Base-by-base conservation (phyloP, 2,797 vertebrate genomes). In the Lophius americanus region DNA sequence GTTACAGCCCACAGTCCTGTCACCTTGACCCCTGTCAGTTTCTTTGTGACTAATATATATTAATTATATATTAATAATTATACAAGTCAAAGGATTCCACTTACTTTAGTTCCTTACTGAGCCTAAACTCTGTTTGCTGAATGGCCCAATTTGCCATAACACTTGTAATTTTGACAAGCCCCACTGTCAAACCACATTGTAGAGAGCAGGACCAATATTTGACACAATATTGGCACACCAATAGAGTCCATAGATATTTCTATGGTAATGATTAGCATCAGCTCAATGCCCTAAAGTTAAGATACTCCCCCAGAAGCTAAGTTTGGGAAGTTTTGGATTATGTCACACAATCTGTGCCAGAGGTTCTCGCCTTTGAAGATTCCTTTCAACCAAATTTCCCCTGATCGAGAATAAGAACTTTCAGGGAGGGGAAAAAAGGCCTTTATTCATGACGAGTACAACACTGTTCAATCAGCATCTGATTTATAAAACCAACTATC, bases 71-170 rank as follows among this genome's bases (percentile, higher is more conserved):
- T 23, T 23, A 23, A 23, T 23, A 23, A 23, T 75, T 78, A 60
- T 68, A 59, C 3, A 57, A 78, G 62, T 59, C 67, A 74, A 70
- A 59, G 61, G 68, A 76, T 53, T 80, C 70, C 83, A 84, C 87
- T 81, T 74, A 85, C 72, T 88, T 82, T 73, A 77, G 82, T 85
- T 86, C 83, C 86, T 80, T 79, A 88, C 85, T 81, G 78, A 86
- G 79, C 70, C 56, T 72, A 65, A 39, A 61, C 85, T 75, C 75
- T 62, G 60, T 68, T 60, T 82, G 85, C 80, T 75, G 33, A 63
- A 23, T 4, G 5, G 73, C 82, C 88, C 66, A 57, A 72, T 78
- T 59, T 85, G 69, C 75, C 73, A 85, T 81, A 85, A 85, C 63
- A 14, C 69, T 57, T 61, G 83, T 82, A 73, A 58, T 68, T 54